Percentiles rank a stretch among this genome's conserved stretches.
These are phyloP conservation scores for Spatula versicolor DNA, from an alignment of 2,797 vertebrate genomes.

Conservation along the genomic window DNA sequence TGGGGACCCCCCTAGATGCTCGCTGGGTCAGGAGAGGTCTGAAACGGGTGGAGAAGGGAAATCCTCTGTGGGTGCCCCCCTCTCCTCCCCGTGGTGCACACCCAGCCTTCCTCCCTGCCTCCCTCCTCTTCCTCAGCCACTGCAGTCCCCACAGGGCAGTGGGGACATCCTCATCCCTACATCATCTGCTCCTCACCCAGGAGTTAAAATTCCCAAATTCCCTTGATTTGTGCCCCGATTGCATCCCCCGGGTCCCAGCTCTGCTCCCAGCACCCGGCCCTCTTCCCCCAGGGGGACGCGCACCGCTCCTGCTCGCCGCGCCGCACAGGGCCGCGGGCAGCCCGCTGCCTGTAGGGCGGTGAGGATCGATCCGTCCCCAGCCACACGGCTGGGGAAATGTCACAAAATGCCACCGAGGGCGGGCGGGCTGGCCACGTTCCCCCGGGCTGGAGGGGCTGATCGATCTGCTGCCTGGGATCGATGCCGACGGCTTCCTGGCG, in stretches of 20 bases:
- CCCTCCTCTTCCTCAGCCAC: not conserved
- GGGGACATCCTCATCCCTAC: not conserved
- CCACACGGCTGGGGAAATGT: not conserved
- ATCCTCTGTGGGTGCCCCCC: not conserved
- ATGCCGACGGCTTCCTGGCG: not conserved
- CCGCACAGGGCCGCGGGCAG: not conserved
- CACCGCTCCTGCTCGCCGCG: not conserved
- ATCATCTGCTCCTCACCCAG: not conserved
- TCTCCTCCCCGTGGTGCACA: not conserved
- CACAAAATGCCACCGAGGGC: conserved; percentile 32
- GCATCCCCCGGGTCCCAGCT: not conserved
- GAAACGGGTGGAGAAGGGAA: not conserved
- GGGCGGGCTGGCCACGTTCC: not conserved
- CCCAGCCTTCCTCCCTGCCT: not conserved
- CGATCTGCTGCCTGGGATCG: not conserved
- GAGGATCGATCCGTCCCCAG: conserved; percentile 8
- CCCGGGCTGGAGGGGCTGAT: not conserved
- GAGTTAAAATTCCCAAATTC: conserved; percentile 8
- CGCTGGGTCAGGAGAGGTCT: fast-evolving
- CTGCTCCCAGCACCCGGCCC: not conserved
- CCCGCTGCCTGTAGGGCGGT: fast-evolving
- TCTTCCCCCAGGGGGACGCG: not conserved
- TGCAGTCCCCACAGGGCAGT: fast-evolving
- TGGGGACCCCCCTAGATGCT: not conserved
- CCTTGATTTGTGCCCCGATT: not conserved